Evolutionary conservation across 2,888 invertebrate genomes (phyloP), one percentile per base, ranked within the genome.

Genomic region (Malachius bipustulatus): DNA sequence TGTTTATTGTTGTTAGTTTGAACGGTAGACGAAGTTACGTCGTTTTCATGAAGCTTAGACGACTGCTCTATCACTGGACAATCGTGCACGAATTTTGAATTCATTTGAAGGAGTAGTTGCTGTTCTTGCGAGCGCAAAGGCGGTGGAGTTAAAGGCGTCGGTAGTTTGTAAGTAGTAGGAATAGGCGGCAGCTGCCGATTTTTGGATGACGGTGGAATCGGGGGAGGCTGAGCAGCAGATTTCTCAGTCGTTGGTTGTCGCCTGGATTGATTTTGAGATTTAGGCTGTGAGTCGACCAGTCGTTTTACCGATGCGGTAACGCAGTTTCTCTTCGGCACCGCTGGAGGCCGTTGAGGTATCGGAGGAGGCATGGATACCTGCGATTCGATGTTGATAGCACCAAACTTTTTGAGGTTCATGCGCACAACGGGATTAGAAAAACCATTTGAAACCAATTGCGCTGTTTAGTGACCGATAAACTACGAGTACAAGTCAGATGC

Each of bases 261-360:
- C 62, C 61, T 37, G 57, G 16, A 36, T 40, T n/a, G 34, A 32
- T 32, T 53, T 56, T 8, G 50, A 32, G 34, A 10, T 60, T 63
- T 11, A 62, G 63, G 39, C 65, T 64, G 28, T 31, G 66, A 66
- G 47, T 39, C 39, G 35, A 37, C 32, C 9, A 65, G 65, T 37
- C 35, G 38, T 12, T 31, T 43, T 36, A 27, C 57, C 35, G 54
- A 59, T 31, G 56, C 55, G 37, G 66, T 60, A 28, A 50, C 45
- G 39, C 51, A 47, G 19, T 49, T 62, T 37, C 70, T 54, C 46
- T 67, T 66, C 27, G 70, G 69, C 27, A 69, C 66, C 27, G 64
- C 65, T 10, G 69, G 69, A 31, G 67, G 65, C 43, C 66, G 56
- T 41, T 59, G 44, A 15, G 67, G 66, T 37, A 66, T 62, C 34